Conservation (phyloP, 1,140 invertebrate genomes). For the Euura saliciscinereae region DNA sequence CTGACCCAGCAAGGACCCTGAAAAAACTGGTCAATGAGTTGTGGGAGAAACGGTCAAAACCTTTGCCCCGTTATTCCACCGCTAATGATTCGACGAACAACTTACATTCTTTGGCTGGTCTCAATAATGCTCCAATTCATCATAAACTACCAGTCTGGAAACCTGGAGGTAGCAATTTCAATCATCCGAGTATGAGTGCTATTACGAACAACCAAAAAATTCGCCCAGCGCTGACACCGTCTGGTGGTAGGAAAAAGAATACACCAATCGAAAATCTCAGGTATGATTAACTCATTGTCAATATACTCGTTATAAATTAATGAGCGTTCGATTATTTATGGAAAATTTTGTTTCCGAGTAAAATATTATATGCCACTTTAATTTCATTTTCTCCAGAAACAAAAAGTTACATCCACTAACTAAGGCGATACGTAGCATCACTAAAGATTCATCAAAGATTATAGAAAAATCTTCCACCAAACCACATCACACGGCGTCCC, state of each 20-base stretch:
- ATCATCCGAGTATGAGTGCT: not conserved
- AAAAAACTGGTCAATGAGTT: too few relatives aligned
- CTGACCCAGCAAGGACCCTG: too few relatives aligned
- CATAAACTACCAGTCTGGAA: not conserved
- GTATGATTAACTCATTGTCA: not conserved
- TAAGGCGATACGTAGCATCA: not conserved
- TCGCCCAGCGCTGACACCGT: not conserved
- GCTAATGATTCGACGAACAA: slow-evolving; percentile 3
- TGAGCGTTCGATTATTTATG: too few relatives aligned
- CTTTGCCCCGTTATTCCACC: not conserved
- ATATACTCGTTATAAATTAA: too few relatives aligned
- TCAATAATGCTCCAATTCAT: not conserved
- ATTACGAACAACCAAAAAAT: not conserved
- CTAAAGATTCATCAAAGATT: not conserved
- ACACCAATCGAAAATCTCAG: not conserved
- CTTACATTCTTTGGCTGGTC: not conserved
- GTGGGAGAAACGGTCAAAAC: not conserved
- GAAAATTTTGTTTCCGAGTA: too few relatives aligned
- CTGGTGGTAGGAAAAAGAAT: not conserved
- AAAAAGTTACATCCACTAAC: not conserved
- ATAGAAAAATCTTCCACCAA: not conserved
- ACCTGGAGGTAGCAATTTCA: not conserved
- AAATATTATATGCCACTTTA: too few relatives aligned
- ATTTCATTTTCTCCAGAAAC: not conserved
- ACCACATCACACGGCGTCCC: not conserved